Conservation (phyloP, 2,797 vertebrate genomes). For the Nannoperca australis region DNA sequence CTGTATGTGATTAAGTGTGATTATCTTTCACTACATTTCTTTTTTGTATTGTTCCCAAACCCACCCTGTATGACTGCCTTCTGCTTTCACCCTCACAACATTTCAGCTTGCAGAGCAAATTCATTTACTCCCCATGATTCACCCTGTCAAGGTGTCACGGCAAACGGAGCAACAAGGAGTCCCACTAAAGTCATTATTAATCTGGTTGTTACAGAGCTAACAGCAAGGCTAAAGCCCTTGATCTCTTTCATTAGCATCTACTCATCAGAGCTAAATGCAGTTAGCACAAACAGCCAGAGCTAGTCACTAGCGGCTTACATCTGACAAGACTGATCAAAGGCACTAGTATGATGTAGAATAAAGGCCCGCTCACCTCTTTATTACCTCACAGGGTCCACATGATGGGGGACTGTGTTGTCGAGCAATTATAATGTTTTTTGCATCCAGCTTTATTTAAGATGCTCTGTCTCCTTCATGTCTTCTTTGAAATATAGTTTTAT, state of each 20-base stretch:
- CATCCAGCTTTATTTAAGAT: conserved; percentile 4
- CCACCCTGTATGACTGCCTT: not conserved
- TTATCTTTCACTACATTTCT: not conserved
- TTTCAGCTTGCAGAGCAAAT: conserved; percentile 44
- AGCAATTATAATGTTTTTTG: not conserved
- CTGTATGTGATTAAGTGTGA: not conserved
- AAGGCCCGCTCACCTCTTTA: conserved; percentile 44
- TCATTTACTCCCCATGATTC: conserved; percentile 33
- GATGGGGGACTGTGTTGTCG: conserved; percentile 6
- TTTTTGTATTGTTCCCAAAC: not conserved
- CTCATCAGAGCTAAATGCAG: conserved; percentile 65
- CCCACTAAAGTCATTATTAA: conserved; percentile 56
- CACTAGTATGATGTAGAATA: conserved; percentile 47
- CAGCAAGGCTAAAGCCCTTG: conserved; percentile 67
- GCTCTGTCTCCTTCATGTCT: conserved; percentile 9
- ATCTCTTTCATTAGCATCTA: conserved; percentile 76
- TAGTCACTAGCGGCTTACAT: conserved; percentile 58
- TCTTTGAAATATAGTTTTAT: conserved; percentile 19
- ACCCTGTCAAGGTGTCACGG: conserved; percentile 47
- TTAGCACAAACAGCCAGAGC: conserved; percentile 57
- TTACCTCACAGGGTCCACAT: conserved; percentile 9
- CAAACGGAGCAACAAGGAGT: conserved; percentile 46
- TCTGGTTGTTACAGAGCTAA: conserved; percentile 57
- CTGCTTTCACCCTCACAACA: conserved; percentile 17
- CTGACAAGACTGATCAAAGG: conserved; percentile 67